Evolutionary conservation across 2,888 invertebrate species (phyloP).

Genomic region (Julus scandinavius): DNA sequence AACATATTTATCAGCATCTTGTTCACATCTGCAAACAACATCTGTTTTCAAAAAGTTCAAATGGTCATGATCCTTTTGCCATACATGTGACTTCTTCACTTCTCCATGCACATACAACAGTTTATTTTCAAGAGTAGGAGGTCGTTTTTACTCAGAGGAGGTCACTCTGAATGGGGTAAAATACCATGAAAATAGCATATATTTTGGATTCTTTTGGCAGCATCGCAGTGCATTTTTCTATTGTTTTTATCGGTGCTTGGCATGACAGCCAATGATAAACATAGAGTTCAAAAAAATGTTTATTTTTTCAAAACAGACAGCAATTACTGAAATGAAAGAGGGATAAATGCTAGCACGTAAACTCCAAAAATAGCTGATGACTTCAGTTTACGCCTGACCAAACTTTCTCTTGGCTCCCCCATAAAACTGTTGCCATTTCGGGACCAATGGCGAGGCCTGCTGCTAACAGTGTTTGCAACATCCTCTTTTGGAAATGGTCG

Average conservation of each 20-base stretch:
- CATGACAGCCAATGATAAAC: slow-evolving; percentile 36
- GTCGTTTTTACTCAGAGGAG: slow-evolving; percentile 17
- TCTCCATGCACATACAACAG: not conserved
- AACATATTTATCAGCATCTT: not conserved
- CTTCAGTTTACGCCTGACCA: not conserved
- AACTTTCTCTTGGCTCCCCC: not conserved
- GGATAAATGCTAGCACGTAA: not conserved
- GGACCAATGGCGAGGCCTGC: slow-evolving; percentile 27
- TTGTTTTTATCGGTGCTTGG: not conserved
- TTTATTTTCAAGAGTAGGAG: not conserved
- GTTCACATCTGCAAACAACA: not conserved
- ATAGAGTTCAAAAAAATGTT: slow-evolving; percentile 20
- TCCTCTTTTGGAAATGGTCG: slow-evolving; percentile 30
- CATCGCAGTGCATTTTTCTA: not conserved
- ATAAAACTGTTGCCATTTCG: slow-evolving; percentile 5
- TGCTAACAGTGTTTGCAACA: not conserved
- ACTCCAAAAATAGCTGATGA: slow-evolving; percentile 3
- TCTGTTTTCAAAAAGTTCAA: not conserved
- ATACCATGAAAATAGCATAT: not conserved
- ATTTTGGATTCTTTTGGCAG: not conserved
- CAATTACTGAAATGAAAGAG: not conserved
- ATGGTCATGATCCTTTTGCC: not conserved
- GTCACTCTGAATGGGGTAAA: slow-evolving; percentile 1
- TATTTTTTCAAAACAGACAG: slow-evolving; percentile 26
- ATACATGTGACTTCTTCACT: not conserved